phyloP scores from a whole-genome alignment of 2,113 vertebrate genomes.

The Heloderma charlesbogerti region DNA sequence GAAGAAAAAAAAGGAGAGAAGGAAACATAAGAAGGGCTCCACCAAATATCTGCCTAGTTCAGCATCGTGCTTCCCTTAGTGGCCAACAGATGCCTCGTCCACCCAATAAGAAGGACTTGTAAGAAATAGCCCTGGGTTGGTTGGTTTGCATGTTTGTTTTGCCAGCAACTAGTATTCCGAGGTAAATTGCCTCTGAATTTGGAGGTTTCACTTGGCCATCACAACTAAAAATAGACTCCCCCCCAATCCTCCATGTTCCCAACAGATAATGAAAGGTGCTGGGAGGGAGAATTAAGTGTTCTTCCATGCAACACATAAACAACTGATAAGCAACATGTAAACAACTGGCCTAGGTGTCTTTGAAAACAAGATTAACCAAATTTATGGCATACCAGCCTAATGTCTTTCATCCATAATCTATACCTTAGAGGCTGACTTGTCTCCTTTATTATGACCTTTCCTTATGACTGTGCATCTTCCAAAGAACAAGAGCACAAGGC shows the following conservation, averaged over 20 bases:
- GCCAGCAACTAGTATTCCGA: neutral
- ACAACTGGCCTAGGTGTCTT: neutral
- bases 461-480: neutral
- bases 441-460: neutral
- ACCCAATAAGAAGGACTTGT: neutral
- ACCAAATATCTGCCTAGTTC: neutral
- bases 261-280: neutral
- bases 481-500: neutral
- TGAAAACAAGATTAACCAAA: constrained; percentile 1
- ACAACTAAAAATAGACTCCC: neutral
- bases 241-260: neutral
- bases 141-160: neutral
- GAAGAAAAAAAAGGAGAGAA: neutral
- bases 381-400: neutral
- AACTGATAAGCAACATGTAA: neutral
- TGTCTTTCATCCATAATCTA: neutral
- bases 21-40: neutral
- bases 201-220: neutral
- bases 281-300: neutral
- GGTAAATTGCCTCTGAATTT: neutral
- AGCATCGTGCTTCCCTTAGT: neutral
- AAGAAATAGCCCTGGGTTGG: neutral
- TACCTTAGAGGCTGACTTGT: neutral
- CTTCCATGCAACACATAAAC: neutral
- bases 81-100: neutral